Percentiles rank a stretch among this genome's conserved stretches.
Conservation (phyloP, 1,140 invertebrate species). For the Danaus plexippus region DNA sequence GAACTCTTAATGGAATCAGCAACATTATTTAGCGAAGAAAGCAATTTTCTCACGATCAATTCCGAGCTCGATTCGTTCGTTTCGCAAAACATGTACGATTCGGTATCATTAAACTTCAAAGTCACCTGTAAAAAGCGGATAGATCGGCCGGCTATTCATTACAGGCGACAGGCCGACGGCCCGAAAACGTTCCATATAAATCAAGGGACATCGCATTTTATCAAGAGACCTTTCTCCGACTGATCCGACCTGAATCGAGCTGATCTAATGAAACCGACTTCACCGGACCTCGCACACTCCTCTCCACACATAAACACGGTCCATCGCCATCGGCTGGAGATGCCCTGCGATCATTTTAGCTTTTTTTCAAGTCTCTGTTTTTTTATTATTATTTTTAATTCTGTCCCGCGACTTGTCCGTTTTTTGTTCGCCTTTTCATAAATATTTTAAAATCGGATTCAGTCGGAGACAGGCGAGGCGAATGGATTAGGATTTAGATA, state of each 20-base stretch:
- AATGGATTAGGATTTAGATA: conserved; percentile 71
- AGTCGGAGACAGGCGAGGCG: conserved; percentile 59
- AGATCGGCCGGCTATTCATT: conserved; percentile 49
- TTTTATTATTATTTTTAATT: conserved; percentile 61
- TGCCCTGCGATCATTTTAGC: conserved; percentile 63
- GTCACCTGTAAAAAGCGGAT: conserved; percentile 41
- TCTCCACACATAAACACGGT: conserved; percentile 34
- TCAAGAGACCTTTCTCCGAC: conserved; percentile 58
- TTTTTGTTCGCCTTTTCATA: conserved; percentile 61
- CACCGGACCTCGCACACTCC: conserved; percentile 18
- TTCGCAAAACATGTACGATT: conserved; percentile 24
- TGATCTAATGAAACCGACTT: conserved; percentile 65
- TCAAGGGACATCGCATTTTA: conserved; percentile 59
- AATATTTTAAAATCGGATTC: conserved; percentile 70
- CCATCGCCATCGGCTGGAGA: conserved; percentile 32
- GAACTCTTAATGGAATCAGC: too few relatives aligned
- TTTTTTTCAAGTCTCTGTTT: conserved; percentile 57
- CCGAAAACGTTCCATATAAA: conserved; percentile 53
- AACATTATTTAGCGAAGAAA: not conserved
- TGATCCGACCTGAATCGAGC: conserved; percentile 64
- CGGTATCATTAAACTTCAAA: conserved; percentile 23
- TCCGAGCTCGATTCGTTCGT: conserved; percentile 10
- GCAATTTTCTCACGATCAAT: conserved; percentile 22
- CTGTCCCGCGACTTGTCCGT: conserved; percentile 42
- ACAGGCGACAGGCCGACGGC: conserved; percentile 37